These are phyloP conservation scores for Stenolophus ochropezus DNA, from an alignment of 2,888 invertebrate genomes.

Conservation along the genomic window DNA sequence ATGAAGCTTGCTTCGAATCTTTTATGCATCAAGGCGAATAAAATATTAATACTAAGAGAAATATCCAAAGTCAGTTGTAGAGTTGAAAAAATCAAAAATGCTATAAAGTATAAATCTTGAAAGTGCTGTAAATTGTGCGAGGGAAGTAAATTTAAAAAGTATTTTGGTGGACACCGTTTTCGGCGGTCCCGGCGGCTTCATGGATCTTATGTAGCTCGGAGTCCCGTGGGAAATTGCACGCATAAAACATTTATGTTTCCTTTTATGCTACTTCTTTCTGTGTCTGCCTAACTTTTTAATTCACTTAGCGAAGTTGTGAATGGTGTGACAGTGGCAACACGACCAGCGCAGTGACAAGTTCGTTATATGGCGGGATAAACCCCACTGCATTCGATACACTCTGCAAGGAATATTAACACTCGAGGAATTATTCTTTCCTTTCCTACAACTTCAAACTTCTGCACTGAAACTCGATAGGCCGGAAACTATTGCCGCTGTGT, in stretches of 20 bases:
- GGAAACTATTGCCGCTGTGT: too few species aligned
- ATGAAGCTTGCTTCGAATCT: too few species aligned
- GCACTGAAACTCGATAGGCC: not conserved
- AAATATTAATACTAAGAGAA: too few species aligned
- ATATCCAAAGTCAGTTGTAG: constrained; percentile 19
- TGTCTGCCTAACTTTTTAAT: constrained; percentile 60
- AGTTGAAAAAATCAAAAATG: constrained; percentile 34
- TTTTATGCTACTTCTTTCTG: constrained; percentile 59
- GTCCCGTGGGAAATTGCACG: constrained; percentile 57
- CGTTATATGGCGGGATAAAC: constrained; percentile 41
- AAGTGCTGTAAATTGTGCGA: constrained; percentile 47
- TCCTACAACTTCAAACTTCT: constrained; percentile 13
- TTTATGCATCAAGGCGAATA: too few species aligned
- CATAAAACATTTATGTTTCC: constrained; percentile 60
- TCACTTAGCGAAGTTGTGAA: constrained; percentile 59
- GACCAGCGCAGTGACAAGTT: constrained; percentile 52
- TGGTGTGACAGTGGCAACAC: constrained; percentile 60
- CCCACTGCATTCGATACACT: constrained; percentile 34
- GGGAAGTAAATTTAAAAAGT: constrained; percentile 49
- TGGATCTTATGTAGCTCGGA: constrained; percentile 47
- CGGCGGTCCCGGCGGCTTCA: constrained; percentile 19
- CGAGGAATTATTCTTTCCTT: constrained; percentile 5
- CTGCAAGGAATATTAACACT: constrained; percentile 35
- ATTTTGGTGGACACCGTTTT: constrained; percentile 43
- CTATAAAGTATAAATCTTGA: constrained; percentile 39